Base-by-base conservation (phyloP, 2,888 invertebrate species). In the Allacma fusca region DNA sequence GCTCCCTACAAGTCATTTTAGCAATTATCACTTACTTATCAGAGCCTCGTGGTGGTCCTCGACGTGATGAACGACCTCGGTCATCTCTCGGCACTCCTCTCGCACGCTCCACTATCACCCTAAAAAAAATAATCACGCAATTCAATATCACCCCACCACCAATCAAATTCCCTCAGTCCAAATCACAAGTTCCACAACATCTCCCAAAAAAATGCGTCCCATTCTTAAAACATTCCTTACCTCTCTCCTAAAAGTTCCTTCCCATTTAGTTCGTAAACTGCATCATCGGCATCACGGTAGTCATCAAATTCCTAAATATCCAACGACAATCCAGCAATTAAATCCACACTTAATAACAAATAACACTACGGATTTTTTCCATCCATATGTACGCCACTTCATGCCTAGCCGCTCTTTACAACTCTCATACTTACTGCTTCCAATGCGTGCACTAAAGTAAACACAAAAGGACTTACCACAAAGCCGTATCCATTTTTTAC, bases 261-360 rank as follows among this genome's bases (percentile, higher is more conserved):
- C 62, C 98, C 98, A 88, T 98, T 98, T 84, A 98, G 88, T 88
- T 98, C 98, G 88, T 98, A 97, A 0, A 97, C 97, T 5, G 98
- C 98, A 89, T 99, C 98, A 88, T 98, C 98, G 68, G 98, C 97
- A 89, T 98, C 98, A 87, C 97, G 91, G 86, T 96, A 93, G 87
- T 97, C 97, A 87, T 98, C 97, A 88, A 98, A 98, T 90, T 98
- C 98, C 97, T 97, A 24, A n/a, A n/a, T n/a, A n/a, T n/a, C n/a
- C 62, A 62, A 62, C 1, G 12, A 24, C 12, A 24, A 62, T 16
- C 13, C 23, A 23, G 13, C 4, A 4, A 57, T 57, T 57, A 9
- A 9, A 7, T 9, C 4, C 34, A 34, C 34, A 34, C 9, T 34
- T 9, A 34, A 34, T 34, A 34, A 34, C 34, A 4, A 34, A 34